A percentile compares a stretch with the other conserved stretches of the same genome.
phyloP scores from a whole-genome alignment of 2,797 vertebrate species.

The Antennarius maculatus region DNA sequence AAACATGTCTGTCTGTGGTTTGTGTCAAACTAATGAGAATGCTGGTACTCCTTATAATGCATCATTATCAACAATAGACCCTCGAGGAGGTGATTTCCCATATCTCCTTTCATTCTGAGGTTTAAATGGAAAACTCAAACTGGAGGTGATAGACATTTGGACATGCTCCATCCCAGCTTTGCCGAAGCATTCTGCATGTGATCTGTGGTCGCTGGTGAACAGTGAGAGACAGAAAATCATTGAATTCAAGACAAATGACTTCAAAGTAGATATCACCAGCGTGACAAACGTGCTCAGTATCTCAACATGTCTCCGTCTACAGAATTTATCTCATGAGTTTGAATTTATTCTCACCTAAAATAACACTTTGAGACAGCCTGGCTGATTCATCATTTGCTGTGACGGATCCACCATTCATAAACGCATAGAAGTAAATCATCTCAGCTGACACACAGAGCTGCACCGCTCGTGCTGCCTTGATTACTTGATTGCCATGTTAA shows the following conservation, averaged over 20 bases:
- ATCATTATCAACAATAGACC: conserved; percentile 28
- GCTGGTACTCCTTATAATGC: conserved; percentile 31
- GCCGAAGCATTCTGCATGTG: conserved; percentile 30
- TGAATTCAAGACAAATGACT: conserved; percentile 67
- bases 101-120: conserved; percentile 7
- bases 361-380: conserved; percentile 62
- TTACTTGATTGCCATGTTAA: conserved; percentile 32
- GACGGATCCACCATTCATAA: conserved; percentile 63
- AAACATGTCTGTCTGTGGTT: conserved; percentile 15
- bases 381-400: conserved; percentile 55
- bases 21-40: conserved; percentile 39
- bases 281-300: conserved; percentile 57
- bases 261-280: conserved; percentile 52
- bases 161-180: conserved; percentile 17
- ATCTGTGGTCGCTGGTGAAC: conserved; percentile 29
- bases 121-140: conserved; percentile 31
- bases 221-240: conserved; percentile 47
- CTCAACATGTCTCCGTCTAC: conserved; percentile 51
- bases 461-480: conserved; percentile 22
- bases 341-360: conserved; percentile 65
- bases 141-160: conserved; percentile 19
- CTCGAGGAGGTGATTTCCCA: conserved; percentile 28
- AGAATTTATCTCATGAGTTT: conserved; percentile 67
- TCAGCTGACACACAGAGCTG: conserved; percentile 19
- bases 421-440: conserved; percentile 9